Percentiles rank a stretch among this genome's conserved stretches.
These are phyloP conservation scores for Euwallacea fornicatus DNA, from an alignment of 1,140 invertebrate species.

Conservation along the genomic window DNA sequence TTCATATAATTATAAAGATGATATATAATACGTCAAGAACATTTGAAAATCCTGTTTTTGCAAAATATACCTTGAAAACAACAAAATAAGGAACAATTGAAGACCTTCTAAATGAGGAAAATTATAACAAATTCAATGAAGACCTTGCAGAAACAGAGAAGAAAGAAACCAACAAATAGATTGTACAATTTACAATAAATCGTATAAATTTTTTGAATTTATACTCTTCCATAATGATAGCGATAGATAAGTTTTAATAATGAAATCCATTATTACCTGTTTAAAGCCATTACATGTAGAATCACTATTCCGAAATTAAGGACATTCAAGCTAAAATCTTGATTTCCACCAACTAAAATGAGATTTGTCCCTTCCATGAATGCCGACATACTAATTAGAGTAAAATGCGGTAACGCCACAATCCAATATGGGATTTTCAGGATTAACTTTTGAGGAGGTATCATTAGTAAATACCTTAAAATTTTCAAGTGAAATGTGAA, in stretches of 20 bases:
- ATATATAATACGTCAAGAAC: no score
- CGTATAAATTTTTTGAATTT: no score
- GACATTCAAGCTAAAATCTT: neutral
- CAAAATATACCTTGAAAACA: no score
- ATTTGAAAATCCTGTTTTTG: no score
- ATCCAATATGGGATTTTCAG: slow-evolving; percentile 6
- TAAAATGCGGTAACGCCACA: slow-evolving; percentile 5
- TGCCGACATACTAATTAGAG: neutral
- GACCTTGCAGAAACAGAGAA: no score
- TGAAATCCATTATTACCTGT: neutral
- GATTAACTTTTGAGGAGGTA: neutral
- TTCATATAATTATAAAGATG: no score
- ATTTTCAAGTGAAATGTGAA: neutral
- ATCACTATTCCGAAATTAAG: neutral
- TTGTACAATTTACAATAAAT: no score
- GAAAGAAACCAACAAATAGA: no score
- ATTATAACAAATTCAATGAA: no score
- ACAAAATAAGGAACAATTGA: no score
- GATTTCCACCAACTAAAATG: neutral
- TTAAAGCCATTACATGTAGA: neutral
- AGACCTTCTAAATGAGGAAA: no score
- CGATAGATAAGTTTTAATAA: neutral
- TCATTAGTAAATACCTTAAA: neutral
- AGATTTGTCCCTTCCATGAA: neutral
- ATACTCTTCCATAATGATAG: neutral